These are phyloP conservation scores for Megaustenia siamemsis DNA, from an alignment of 2,888 invertebrate genomes.

Conservation along the genomic window DNA sequence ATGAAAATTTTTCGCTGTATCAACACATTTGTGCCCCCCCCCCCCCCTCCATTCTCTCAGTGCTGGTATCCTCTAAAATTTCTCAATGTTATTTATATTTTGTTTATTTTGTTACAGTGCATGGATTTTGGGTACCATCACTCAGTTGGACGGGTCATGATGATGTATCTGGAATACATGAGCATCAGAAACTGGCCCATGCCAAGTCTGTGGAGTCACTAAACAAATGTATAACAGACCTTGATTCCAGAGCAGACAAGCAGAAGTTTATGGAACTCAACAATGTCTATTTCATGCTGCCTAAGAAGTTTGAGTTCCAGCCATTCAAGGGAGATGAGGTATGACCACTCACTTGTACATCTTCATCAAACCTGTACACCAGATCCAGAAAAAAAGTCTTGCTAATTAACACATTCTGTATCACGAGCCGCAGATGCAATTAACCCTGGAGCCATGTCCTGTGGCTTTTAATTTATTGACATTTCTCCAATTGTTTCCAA, in stretches of 20 bases:
- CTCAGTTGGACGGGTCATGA: conserved; percentile 90
- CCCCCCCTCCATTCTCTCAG: no score
- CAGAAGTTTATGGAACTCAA: conserved; percentile 93
- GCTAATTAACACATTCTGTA: no score
- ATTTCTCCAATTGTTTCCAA: no score
- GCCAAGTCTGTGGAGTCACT: conserved; percentile 85
- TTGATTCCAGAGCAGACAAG: conserved; percentile 92
- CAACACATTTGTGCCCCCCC: no score
- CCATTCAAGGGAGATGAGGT: conserved; percentile 88
- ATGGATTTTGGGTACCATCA: conserved; percentile 98
- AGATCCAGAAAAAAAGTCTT: no score
- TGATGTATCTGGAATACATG: conserved; percentile 91
- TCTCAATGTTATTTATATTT: not conserved
- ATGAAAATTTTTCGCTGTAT: no score
- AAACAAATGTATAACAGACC: conserved; percentile 86
- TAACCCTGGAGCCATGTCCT: no score
- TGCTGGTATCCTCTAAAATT: no score
- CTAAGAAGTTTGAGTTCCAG: conserved; percentile 92
- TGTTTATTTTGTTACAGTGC: conserved; percentile 83
- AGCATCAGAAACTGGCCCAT: conserved; percentile 87
- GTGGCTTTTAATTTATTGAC: no score
- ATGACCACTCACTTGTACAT: no score
- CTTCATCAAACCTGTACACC: no score
- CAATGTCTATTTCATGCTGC: conserved; percentile 91
- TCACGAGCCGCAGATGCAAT: no score